A percentile compares a stretch with the other conserved stretches of the same genome.
phyloP scores from a whole-genome alignment of 2,113 vertebrate genomes.

The Stomatorhinus ivindoensis region DNA sequence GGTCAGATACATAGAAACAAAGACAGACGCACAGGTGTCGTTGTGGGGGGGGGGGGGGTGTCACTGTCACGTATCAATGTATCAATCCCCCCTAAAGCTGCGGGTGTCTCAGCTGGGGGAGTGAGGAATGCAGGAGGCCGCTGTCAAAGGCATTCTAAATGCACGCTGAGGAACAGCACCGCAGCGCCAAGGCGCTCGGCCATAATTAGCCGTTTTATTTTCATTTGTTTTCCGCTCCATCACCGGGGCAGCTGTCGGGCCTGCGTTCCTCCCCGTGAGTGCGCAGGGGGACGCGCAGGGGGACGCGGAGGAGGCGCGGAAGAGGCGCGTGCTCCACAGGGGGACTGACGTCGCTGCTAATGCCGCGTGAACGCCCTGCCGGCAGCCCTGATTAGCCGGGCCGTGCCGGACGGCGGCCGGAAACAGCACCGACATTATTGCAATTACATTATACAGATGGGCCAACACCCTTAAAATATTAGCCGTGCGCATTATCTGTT shows the following conservation, averaged over 20 bases:
- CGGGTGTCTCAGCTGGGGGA: not conserved
- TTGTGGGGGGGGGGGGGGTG: not conserved
- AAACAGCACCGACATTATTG: constrained; percentile 40
- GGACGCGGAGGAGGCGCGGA: not conserved
- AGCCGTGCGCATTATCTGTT: constrained; percentile 51
- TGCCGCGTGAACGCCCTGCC: not conserved
- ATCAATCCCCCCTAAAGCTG: not conserved
- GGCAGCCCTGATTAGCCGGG: constrained; percentile 25
- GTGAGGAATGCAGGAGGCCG: not conserved
- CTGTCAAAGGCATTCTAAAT: constrained; percentile 57
- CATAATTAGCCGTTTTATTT: constrained; percentile 63
- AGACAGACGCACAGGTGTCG: not conserved
- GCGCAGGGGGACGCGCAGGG: not conserved
- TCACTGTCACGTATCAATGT: no score
- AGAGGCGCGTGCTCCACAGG: not conserved
- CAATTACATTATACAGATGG: constrained; percentile 49
- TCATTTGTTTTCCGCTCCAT: constrained; percentile 58
- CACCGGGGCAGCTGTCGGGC: constrained; percentile 37
- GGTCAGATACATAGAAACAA: not conserved
- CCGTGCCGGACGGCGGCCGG: constrained; percentile 34
- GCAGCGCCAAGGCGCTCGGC: constrained; percentile 51
- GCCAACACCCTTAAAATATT: constrained; percentile 52
- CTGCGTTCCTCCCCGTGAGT: not conserved
- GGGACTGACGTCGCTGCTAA: not conserved
- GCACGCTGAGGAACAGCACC: constrained; percentile 54